Evolutionary conservation across 2,797 vertebrate species (phyloP), one percentile per base, ranked within the genome.

Genomic region (Pteronotus mesoamericanus): DNA sequence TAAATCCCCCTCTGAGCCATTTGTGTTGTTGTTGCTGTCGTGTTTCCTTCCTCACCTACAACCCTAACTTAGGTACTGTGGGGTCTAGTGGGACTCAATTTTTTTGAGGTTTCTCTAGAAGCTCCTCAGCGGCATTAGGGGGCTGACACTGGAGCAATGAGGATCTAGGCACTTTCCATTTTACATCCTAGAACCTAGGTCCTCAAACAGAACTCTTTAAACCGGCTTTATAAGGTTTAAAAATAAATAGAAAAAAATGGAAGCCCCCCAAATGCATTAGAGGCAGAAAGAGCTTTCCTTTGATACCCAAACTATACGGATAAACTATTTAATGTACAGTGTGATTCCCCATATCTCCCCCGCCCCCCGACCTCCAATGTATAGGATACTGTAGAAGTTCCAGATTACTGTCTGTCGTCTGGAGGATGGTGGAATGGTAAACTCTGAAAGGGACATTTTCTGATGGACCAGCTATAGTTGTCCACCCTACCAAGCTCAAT

Each of bases 201-300:
- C 95, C 75, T 93, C 74, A 66, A 16, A 69, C 6, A 66, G 74
- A 83, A 37, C 44, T 84, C 37, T 64, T 34, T 24, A 90, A 88
- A 15, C 6, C 32, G 77, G 39, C 51, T 79, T 51, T 77, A 16
- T 44, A 80, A 84, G 34, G 44, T 8, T 86, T 79, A 61, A 57
- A n/a, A 55, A 80, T 57, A 90, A 89, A 71, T 8, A 59, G 75
- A 78, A 93, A 83, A 34, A 77, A 61, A 18, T 7, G 10, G 39
- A 86, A 44, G 15, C 12, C 44, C 1, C 24, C 59, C 5, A 8
- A 59, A 42, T 32, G n/a, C 6, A 53, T 51, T 39, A 84, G 14
- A 84, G 34, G 44, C 79, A 74, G 34, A 6, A 72, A 39, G 53
- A 91, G 21, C 44, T 61, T 83, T 24, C 18, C 9, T 39, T 24